phyloP scores from a whole-genome alignment of 2,888 invertebrate species.

The Tanypteryx hageni region DNA sequence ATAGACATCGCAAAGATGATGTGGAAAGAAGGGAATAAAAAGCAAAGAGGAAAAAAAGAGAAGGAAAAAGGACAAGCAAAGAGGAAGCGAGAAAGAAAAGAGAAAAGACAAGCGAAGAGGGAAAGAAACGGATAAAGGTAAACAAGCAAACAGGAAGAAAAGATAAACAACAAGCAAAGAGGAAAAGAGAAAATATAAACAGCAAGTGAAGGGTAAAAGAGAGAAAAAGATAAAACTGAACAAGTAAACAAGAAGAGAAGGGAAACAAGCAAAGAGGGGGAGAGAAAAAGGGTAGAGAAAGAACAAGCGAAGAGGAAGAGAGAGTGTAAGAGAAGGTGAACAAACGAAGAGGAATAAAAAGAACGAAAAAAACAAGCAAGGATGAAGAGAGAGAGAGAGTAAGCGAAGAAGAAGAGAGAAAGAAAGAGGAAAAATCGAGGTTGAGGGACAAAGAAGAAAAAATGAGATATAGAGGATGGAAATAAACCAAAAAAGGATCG shows the following conservation, averaged over 20 bases:
- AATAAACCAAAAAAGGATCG: background rate
- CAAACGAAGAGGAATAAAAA: background rate
- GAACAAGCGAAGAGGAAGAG: background rate
- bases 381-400: background rate
- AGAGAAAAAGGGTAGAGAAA: background rate
- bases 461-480: constrained; percentile 1
- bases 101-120: background rate
- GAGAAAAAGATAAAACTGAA: background rate
- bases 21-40: background rate
- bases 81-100: background rate
- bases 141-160: background rate
- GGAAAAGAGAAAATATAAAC: background rate
- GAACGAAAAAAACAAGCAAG: background rate
- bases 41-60: background rate
- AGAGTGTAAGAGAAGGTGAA: background rate
- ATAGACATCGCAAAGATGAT: background rate
- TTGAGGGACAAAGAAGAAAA: background rate
- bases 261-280: background rate
- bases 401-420: background rate
- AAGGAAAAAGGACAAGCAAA: background rate
- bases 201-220: background rate
- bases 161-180: no score
- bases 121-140: background rate
- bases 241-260: background rate
- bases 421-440: constrained; percentile 19